phyloP scores from a whole-genome alignment of 1,140 invertebrate genomes.

The Philopotamus ludificatus region DNA sequence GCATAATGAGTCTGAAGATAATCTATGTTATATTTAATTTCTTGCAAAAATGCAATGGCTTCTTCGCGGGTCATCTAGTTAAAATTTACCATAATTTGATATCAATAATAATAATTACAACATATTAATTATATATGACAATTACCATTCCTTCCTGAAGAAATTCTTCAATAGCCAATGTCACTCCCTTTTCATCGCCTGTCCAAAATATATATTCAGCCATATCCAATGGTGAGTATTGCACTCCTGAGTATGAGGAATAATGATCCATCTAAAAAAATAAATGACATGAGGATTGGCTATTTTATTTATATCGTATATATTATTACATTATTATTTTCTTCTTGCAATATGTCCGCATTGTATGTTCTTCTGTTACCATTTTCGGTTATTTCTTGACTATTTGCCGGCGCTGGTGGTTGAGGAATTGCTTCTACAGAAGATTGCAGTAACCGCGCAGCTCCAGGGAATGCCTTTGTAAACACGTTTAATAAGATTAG shows the following conservation, averaged over 20 bases:
- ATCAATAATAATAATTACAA: neutral
- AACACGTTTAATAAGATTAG: no score
- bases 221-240: slow-evolving; percentile 69
- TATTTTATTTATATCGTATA: slow-evolving; percentile 7
- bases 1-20: slow-evolving; percentile 64
- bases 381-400: slow-evolving; percentile 38
- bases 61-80: slow-evolving; percentile 66
- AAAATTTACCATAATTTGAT: neutral
- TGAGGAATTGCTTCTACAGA: slow-evolving; percentile 39
- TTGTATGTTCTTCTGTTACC: slow-evolving; percentile 48
- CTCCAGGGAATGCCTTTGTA: slow-evolving; percentile 52
- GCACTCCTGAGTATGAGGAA: slow-evolving; percentile 55
- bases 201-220: slow-evolving; percentile 78
- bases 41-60: slow-evolving; percentile 69
- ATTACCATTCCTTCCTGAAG: slow-evolving; percentile 68
- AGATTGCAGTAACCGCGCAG: slow-evolving; percentile 51
- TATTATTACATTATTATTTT: slow-evolving; percentile 49
- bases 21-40: slow-evolving; percentile 69
- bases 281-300: neutral
- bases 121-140: slow-evolving; percentile 8
- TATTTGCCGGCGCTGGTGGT: neutral
- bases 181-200: slow-evolving; percentile 72
- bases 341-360: slow-evolving; percentile 51
- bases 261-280: slow-evolving; percentile 50
- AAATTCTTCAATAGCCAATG: slow-evolving; percentile 69